A percentile compares a stretch with the other conserved stretches of the same genome.
Evolutionary conservation across 1,140 invertebrate species (phyloP).

Genomic region (Caenorhabditis elegans): WBcel235 BX284606.5:2675001-2675500

Average conservation of each 20-base stretch:
- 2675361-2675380: not conserved
- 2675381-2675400: not conserved
- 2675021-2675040: slow-evolving; percentile 42
- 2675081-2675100: not conserved
- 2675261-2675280: slow-evolving; percentile 29
- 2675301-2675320: not conserved
- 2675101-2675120: slow-evolving; percentile 32
- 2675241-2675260: slow-evolving; percentile 28
- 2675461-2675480: slow-evolving; percentile 12
- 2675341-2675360: not conserved
- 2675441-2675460: not conserved
- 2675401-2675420: too few relatives aligned
- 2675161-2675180: not conserved
- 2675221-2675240: not conserved
- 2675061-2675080: not conserved
- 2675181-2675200: not conserved
- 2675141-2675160: not conserved
- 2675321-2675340: too few relatives aligned
- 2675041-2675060: not conserved
- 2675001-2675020: not conserved
- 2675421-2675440: not conserved
- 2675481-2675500: not conserved
- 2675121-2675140: slow-evolving; percentile 30
- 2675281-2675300: not conserved
- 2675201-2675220: slow-evolving; percentile 15